Percentiles rank a stretch among this genome's conserved stretches.
Conservation (phyloP, 2,888 invertebrate genomes). For the Stenolophus ochropezus region DNA sequence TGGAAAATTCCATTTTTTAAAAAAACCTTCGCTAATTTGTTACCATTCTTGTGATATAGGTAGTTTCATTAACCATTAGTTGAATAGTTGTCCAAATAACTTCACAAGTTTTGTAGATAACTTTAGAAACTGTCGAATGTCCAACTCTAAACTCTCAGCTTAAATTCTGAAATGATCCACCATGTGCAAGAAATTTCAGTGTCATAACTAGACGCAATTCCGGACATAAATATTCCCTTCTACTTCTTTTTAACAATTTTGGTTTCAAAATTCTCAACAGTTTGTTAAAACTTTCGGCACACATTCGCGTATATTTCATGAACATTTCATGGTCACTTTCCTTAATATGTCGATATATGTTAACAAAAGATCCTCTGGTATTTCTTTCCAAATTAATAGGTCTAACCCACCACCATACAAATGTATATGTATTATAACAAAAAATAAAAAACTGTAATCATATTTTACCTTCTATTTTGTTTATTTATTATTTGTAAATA, state of each 20-base stretch:
- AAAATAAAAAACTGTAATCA: no score
- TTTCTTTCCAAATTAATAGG: no score
- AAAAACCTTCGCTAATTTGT: conserved; percentile 26
- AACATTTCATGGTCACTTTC: conserved; percentile 27
- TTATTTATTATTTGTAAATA: no score
- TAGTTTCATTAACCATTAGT: background rate
- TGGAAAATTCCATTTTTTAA: conserved; percentile 50
- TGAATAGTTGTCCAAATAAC: background rate
- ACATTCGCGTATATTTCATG: conserved; percentile 17
- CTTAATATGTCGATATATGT: no score
- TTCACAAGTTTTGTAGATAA: background rate
- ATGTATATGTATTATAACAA: no score
- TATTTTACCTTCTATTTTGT: no score
- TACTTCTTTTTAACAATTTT: conserved; percentile 33
- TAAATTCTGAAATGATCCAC: background rate
- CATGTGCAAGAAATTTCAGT: background rate
- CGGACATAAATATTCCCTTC: background rate
- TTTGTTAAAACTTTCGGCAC: background rate
- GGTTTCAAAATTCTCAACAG: background rate
- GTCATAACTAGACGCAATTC: conserved; percentile 15
- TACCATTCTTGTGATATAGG: conserved; percentile 1
- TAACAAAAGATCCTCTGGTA: no score
- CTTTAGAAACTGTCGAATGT: conserved; percentile 6
- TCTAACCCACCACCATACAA: no score
- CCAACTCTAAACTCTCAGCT: background rate